Conservation (phyloP, 2,888 invertebrate genomes). For the Cerceris rybyensis region DNA sequence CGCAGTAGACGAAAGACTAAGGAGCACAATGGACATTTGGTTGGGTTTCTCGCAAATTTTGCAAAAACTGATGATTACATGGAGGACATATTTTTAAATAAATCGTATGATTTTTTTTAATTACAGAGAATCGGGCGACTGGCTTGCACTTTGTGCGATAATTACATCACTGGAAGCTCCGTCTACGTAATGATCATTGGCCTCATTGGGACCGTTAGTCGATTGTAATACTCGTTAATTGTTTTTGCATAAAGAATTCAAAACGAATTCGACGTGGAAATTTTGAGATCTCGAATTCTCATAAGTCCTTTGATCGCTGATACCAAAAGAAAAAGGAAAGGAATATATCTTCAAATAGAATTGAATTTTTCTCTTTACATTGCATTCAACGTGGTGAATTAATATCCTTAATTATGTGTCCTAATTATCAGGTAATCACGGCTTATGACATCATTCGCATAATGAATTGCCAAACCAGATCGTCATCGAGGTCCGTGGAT, state of each 20-base stretch:
- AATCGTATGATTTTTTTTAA: constrained; percentile 3
- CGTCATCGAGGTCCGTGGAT: constrained; percentile 47
- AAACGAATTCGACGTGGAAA: constrained; percentile 8
- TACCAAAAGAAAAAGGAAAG: no score
- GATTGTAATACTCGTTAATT: constrained; percentile 65
- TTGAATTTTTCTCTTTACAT: no score
- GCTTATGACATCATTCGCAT: constrained; percentile 75
- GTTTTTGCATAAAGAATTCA: constrained; percentile 28
- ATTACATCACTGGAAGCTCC: constrained; percentile 75
- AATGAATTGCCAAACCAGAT: constrained; percentile 71
- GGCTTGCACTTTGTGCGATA: constrained; percentile 75
- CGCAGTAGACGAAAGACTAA: constrained; percentile 54
- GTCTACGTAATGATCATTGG: constrained; percentile 77
- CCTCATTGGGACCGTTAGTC: constrained; percentile 80
- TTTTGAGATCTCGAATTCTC: not conserved
- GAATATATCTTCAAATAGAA: no score
- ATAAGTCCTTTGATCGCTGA: no score
- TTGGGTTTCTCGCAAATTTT: constrained; percentile 39
- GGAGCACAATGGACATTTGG: constrained; percentile 40
- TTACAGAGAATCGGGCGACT: constrained; percentile 69
- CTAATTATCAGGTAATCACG: constrained; percentile 72
- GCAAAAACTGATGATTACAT: not conserved
- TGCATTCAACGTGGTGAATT: not conserved
- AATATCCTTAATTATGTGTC: constrained; percentile 1
- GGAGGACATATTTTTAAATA: not conserved